Base-by-base conservation (phyloP, 2,113 vertebrate genomes). In the Esox niger region DNA sequence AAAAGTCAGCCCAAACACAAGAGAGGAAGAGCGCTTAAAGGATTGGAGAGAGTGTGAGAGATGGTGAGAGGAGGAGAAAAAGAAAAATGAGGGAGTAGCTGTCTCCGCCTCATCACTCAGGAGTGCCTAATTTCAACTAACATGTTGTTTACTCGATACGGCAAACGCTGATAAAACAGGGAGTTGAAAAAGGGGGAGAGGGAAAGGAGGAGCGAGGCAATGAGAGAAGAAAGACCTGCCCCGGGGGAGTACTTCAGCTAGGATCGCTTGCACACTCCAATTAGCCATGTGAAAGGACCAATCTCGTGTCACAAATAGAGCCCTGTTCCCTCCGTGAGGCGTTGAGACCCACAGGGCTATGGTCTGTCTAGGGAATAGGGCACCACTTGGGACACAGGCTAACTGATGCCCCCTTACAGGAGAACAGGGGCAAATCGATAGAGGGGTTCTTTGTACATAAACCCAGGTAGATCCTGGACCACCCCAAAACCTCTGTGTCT, bases 251-350 rank as follows among this genome's bases (percentile, higher is more conserved):
- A 88, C 87, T 90, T 87, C 75, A 74, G 62, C 86, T 79, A 75
- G 85, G 84, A 75, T 79, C 81, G 84, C 79, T 87, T 77, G 83
- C 86, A 88, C 89, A 90, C 89, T 89, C 88, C 88, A 90, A 88
- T 90, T 89, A 90, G 85, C 85, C 80, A 84, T 33, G 81, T 89
- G 80, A 89, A 91, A 90, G 83, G 88, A 78, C 73, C 59, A 29
- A 66, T 62, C 64, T 47, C 2, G 49, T 55, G 38, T 43, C 35
- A 43, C 35, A 43, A 43, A 17, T 6, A 7, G n/a, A 20, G 15
- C 17, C 58, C 9, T 20, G 2, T 38, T 66, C 76, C 70, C 72
- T 64, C 49, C 58, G 61, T n/a, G n/a, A n/a, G n/a, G n/a, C n/a
- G n/a, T n/a, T n/a, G n/a, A n/a, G n/a, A n/a, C n/a, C n/a, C n/a